These are phyloP conservation scores for Bradypodion ventrale DNA, from an alignment of 2,797 vertebrate genomes.

Conservation along the genomic window DNA sequence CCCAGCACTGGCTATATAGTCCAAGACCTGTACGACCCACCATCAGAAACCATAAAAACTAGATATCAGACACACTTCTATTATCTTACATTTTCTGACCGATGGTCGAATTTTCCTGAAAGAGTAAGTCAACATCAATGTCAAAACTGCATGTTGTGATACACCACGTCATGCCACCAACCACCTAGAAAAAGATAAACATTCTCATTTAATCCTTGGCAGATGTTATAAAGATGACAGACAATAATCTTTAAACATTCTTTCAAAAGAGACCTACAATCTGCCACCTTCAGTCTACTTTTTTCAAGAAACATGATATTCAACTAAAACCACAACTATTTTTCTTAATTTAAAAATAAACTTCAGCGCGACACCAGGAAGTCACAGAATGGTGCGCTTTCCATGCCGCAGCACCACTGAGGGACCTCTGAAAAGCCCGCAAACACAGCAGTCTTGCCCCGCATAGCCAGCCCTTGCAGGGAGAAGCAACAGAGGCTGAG, in stretches of 20 bases:
- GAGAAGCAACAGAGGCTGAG: too few relatives aligned
- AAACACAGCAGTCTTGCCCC: too few relatives aligned
- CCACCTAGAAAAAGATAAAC: slow-evolving; percentile 81
- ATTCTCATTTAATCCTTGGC: neutral
- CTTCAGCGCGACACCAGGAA: too few relatives aligned
- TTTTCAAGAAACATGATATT: neutral
- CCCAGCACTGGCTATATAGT: too few relatives aligned
- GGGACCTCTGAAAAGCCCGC: too few relatives aligned
- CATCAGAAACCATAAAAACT: neutral
- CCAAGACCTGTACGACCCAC: neutral
- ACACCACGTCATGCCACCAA: slow-evolving; percentile 98
- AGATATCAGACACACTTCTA: neutral
- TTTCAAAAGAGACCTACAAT: neutral
- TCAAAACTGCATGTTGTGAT: slow-evolving; percentile 97
- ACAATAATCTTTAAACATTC: neutral
- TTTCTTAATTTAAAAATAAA: neutral
- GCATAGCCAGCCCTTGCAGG: too few relatives aligned
- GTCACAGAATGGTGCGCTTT: too few relatives aligned
- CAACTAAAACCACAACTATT: neutral
- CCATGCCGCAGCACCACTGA: too few relatives aligned
- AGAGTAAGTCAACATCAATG: slow-evolving; percentile 94
- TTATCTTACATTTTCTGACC: slow-evolving; percentile 96
- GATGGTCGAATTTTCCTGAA: slow-evolving; percentile 98
- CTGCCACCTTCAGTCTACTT: neutral
- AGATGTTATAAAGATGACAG: neutral